These are phyloP conservation scores for Platycnemis pennipes DNA, from an alignment of 2,888 invertebrate species.

Conservation along the genomic window DNA sequence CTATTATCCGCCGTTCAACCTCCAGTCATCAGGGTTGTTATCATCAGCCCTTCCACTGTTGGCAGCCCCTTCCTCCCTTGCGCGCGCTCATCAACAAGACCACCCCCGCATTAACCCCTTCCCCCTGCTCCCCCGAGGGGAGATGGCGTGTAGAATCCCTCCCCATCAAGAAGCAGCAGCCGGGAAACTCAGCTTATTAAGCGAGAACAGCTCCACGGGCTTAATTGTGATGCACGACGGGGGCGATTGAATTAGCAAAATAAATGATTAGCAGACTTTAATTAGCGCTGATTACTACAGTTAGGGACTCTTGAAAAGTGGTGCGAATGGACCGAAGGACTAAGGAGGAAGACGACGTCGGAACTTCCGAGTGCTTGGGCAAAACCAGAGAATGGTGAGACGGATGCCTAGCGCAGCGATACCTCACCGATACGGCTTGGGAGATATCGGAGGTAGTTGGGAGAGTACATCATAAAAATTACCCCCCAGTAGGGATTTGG, in stretches of 20 bases:
- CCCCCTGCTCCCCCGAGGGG: no score
- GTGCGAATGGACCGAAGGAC: slow-evolving; percentile 49
- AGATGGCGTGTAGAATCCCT: no score
- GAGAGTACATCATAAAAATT: no score
- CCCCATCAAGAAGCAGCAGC: not conserved
- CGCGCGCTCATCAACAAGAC: not conserved
- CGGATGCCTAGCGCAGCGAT: no score
- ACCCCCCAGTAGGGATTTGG: no score
- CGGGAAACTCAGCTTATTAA: slow-evolving; percentile 69
- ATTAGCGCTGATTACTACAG: slow-evolving; percentile 73
- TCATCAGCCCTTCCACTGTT: not conserved
- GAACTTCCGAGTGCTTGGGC: not conserved
- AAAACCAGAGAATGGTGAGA: not conserved
- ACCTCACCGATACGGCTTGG: no score
- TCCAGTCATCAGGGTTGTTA: not conserved
- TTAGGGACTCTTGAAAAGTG: slow-evolving; percentile 50
- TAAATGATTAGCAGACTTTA: slow-evolving; percentile 74
- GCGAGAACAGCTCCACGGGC: slow-evolving; percentile 71
- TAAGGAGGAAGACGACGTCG: not conserved
- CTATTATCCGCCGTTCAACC: not conserved
- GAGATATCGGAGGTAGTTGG: no score
- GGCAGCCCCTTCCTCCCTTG: not conserved
- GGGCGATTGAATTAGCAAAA: slow-evolving; percentile 73
- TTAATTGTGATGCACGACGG: slow-evolving; percentile 73
- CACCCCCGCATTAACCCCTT: not conserved